Conservation (phyloP, 2,113 vertebrate species). For the Eolophus roseicapilla region DNA sequence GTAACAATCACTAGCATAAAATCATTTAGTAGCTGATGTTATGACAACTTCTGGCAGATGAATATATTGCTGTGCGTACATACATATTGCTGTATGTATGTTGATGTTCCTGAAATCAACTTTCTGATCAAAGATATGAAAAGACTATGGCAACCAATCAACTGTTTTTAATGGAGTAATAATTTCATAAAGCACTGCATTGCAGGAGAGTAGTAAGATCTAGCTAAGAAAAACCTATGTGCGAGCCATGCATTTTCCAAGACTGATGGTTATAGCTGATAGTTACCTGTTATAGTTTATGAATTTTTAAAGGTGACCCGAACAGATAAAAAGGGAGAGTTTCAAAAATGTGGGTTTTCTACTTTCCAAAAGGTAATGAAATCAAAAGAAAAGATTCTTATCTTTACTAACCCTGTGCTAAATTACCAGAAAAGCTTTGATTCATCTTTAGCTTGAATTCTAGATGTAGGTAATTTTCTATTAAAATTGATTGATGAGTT, state of each 20-base stretch:
- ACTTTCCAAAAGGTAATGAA: not conserved
- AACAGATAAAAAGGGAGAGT: not conserved
- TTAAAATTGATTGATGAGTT: not conserved
- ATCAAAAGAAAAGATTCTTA: not conserved
- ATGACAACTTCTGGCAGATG: conserved; percentile 12
- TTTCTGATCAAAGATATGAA: conserved; percentile 12
- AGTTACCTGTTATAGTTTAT: not conserved
- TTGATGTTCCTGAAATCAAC: conserved; percentile 1
- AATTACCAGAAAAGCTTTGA: not conserved
- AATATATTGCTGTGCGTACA: not conserved
- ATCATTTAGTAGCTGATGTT: conserved; percentile 39
- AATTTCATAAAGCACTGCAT: not conserved
- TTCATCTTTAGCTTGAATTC: not conserved
- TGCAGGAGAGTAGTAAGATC: not conserved
- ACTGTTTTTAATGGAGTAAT: conserved; percentile 15
- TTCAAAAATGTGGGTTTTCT: not conserved
- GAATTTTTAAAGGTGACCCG: not conserved
- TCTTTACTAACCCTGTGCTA: not conserved
- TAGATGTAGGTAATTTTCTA: not conserved
- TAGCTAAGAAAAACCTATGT: not conserved
- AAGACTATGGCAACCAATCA: not conserved
- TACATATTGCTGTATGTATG: not conserved
- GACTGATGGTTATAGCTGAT: not conserved
- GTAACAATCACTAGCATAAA: not conserved
- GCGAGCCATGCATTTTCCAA: not conserved